These are phyloP conservation scores for Ptilorrhoa leucosticta DNA, from an alignment of 2,113 vertebrate species.

Conservation along the genomic window DNA sequence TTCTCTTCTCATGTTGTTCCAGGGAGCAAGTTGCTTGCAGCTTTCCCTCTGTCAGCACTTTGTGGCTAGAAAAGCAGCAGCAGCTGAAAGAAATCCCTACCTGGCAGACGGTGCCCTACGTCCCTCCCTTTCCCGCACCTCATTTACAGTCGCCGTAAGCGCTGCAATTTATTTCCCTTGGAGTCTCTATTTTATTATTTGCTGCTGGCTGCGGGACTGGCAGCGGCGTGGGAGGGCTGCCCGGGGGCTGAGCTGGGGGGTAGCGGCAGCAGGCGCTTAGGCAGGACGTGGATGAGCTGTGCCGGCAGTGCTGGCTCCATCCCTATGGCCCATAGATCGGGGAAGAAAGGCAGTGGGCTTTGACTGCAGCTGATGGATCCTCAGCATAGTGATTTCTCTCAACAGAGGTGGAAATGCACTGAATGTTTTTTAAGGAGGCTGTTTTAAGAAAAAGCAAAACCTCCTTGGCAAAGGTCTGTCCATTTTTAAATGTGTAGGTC, in stretches of 20 bases:
- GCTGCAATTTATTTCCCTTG: background rate
- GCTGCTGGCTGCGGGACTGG: background rate
- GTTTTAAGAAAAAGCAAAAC: background rate
- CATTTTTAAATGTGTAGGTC: fast-evolving
- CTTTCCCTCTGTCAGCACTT: background rate
- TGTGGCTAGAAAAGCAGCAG: background rate
- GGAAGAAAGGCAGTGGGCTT: background rate
- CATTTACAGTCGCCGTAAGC: background rate
- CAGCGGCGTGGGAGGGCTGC: background rate
- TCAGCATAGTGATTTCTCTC: fast-evolving
- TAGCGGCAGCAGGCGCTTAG: fast-evolving
- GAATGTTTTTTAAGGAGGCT: background rate
- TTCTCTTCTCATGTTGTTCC: background rate
- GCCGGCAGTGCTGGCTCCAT: fast-evolving
- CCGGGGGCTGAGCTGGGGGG: fast-evolving
- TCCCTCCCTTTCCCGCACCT: background rate
- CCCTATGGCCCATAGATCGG: fast-evolving
- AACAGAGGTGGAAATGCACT: background rate
- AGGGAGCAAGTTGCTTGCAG: background rate
- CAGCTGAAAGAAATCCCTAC: background rate
- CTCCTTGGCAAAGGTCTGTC: background rate
- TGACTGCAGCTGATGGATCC: background rate
- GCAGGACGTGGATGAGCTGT: background rate
- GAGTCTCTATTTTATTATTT: background rate
- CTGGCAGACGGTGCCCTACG: fast-evolving